A percentile compares a stretch with the other conserved stretches of the same genome.
Conservation (phyloP, 2,113 vertebrate genomes). For the Psammodynastes pulverulentus region DNA sequence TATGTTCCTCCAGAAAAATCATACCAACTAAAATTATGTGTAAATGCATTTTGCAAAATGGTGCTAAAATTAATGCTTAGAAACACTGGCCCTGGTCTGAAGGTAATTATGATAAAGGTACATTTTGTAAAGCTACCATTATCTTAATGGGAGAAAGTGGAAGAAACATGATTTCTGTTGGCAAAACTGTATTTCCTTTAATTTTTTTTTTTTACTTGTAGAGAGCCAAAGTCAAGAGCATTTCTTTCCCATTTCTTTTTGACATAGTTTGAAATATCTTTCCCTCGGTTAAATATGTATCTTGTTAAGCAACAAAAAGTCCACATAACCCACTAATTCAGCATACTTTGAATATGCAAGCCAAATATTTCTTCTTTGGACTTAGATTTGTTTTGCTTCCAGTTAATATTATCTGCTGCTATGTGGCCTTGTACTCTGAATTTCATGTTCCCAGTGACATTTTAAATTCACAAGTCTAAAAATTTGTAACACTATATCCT, state of each 20-base stretch:
- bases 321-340: neutral
- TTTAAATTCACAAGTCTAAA: constrained; percentile 31
- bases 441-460: constrained; percentile 34
- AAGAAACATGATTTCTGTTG: neutral
- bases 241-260: neutral
- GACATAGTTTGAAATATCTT: neutral
- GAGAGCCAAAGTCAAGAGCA: neutral
- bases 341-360: neutral
- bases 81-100: neutral
- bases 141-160: neutral
- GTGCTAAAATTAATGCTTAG: neutral
- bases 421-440: neutral
- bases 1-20: neutral
- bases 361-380: constrained; percentile 12
- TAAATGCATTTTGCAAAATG: neutral
- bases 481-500: constrained; percentile 55
- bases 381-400: constrained; percentile 6
- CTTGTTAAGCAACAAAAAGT: neutral
- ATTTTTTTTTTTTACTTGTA: neutral
- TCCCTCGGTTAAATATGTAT: neutral
- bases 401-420: constrained; percentile 16
- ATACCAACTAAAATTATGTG: neutral
- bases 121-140: neutral
- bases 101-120: neutral
- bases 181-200: neutral